Evolutionary conservation across 2,888 invertebrate genomes (phyloP), one percentile per base, ranked within the genome.

Genomic region (Eristalinus sepulchralis): DNA sequence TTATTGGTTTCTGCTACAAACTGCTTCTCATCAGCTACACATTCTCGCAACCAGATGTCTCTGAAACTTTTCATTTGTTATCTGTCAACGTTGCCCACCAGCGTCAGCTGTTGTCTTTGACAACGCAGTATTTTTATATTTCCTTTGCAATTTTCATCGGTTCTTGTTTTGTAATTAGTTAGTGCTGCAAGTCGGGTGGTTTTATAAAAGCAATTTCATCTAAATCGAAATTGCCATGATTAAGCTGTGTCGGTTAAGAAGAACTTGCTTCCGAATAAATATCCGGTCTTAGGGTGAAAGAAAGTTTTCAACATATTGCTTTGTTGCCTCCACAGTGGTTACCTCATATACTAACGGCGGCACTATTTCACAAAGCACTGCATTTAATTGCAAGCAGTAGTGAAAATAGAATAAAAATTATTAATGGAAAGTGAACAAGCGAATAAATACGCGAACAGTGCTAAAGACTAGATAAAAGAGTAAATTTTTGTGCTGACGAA

Each of bases 111-210:
- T 47, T 66, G 3, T 39, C 27, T 57, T 76, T 76, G 76, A 76
- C 82, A 82, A 76, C 82, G 76, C 71, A 82, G 64, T 82, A 81
- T 81, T 81, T 47, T 76, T 70, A 63, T 71, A 57, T 82, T 66
- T 60, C 27, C 55, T 10, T 53, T 47, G 66, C 63, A 64, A 71
- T 36, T 63, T 62, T 34, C 57, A 11, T 24, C 4, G 13, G 53
- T 66, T 71, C 59, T 57, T 68, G 76, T 70, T 73, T 81, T 73
- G 33, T 47, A 68, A 75, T 68, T 81, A 57, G 24, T 66, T 75
- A 36, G 57, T 36, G 22, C 39, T n/a, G 20, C 13, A 39, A 8
- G 27, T 57, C 31, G 59, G 36, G 80, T 13, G 60, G 55, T 24
- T 24, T 68, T 24, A 27, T 5, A 27, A 27, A 27, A 27, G 27